Evolutionary conservation across 1,140 invertebrate species (phyloP).

Genomic region (Brachionus plicatilis): DNA sequence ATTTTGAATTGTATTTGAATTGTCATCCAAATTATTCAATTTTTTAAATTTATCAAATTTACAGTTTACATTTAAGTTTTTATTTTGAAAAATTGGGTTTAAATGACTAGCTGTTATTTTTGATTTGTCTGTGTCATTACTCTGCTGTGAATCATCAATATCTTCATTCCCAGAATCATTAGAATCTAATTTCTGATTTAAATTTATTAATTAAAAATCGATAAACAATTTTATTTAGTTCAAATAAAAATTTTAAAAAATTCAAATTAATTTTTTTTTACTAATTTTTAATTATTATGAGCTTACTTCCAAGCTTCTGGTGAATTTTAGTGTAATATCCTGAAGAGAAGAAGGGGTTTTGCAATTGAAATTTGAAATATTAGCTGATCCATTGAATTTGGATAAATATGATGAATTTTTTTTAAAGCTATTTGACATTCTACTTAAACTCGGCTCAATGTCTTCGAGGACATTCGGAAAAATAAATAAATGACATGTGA

Average conservation of each 20-base stretch:
- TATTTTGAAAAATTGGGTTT: conserved; percentile 40
- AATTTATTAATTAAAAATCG: not conserved
- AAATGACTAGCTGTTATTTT: not conserved
- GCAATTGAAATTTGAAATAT: not conserved
- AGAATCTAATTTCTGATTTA: conserved; percentile 72
- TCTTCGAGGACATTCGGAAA: conserved; percentile 70
- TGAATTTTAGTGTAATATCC: not conserved
- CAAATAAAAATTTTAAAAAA: not conserved
- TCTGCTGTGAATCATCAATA: conserved; percentile 58
- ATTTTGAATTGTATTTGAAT: conserved; percentile 41
- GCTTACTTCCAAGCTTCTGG: not conserved
- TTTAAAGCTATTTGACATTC: conserved; percentile 40
- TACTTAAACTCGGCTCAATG: conserved; percentile 33
- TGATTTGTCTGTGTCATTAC: not conserved
- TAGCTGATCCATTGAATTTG: not conserved
- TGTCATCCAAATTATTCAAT: conserved; percentile 57
- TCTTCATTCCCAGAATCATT: conserved; percentile 89
- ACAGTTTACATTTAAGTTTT: conserved; percentile 34
- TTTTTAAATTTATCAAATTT: not conserved
- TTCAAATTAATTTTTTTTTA: not conserved
- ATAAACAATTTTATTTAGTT: too few species aligned
- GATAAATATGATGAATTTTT: not conserved
- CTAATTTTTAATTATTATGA: too few species aligned
- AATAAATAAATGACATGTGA: conserved; percentile 82
- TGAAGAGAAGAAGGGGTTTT: not conserved